These are phyloP conservation scores for Nomada lathburiana DNA, from an alignment of 2,888 invertebrate species.

Conservation along the genomic window DNA sequence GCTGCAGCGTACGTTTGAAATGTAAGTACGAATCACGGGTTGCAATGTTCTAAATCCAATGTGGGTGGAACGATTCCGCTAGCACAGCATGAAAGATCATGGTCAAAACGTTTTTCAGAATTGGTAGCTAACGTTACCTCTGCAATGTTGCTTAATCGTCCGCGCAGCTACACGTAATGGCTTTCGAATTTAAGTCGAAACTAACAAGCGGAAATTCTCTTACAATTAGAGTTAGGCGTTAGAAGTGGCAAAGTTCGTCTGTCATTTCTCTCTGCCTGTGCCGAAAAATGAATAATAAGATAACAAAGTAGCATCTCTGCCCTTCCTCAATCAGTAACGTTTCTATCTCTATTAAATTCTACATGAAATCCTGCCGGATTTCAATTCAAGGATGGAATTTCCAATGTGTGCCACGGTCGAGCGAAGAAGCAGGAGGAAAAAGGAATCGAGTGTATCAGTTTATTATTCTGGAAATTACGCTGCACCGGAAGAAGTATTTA, in stretches of 20 bases:
- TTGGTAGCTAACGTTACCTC: conserved; percentile 34
- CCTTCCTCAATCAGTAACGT: not conserved
- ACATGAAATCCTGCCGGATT: not conserved
- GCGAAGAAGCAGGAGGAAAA: not conserved
- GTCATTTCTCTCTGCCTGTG: not conserved
- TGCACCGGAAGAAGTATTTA: not conserved
- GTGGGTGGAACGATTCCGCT: conserved; percentile 45
- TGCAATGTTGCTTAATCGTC: conserved; percentile 44
- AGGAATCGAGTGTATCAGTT: not conserved
- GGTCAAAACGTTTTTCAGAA: conserved; percentile 62
- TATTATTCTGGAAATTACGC: not conserved
- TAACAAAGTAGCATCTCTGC: not conserved
- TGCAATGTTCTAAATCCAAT: conserved; percentile 35
- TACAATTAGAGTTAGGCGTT: not conserved
- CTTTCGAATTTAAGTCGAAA: conserved; percentile 20
- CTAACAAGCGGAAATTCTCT: conserved; percentile 7
- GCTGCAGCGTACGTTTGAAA: not conserved
- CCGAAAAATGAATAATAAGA: too few relatives aligned
- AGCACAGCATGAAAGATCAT: conserved; percentile 56
- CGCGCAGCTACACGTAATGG: conserved; percentile 26
- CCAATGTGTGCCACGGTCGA: not conserved
- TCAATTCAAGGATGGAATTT: not conserved
- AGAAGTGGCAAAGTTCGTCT: not conserved
- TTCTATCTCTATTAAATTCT: not conserved
- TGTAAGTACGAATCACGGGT: conserved; percentile 19